Evolutionary conservation across 2,888 invertebrate genomes (phyloP).

Genomic region (Diplolepis rosae): DNA sequence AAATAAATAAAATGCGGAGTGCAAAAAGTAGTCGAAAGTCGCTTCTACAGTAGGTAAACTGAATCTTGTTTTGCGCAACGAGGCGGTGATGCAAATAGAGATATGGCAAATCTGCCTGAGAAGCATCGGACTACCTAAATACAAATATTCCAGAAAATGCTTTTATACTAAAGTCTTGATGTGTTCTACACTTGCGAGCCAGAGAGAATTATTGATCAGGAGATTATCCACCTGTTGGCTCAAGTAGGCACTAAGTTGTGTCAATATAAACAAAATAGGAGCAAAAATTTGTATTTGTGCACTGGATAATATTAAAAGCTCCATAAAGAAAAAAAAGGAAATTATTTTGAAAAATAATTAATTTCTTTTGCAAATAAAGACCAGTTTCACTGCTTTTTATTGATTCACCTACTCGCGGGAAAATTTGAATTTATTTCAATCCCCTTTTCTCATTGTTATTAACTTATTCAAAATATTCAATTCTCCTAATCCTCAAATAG

Average conservation of each 20-base stretch:
- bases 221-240: constrained; percentile 36
- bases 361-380: too few species aligned
- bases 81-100: constrained; percentile 35
- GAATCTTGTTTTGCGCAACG: constrained; percentile 39
- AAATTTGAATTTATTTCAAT: not conserved
- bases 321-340: not conserved
- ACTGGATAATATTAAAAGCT: not conserved
- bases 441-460: not conserved
- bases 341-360: too few species aligned
- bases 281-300: not conserved
- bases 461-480: too few species aligned
- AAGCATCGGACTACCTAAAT: constrained; percentile 42
- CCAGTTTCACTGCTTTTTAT: not conserved
- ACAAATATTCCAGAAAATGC: not conserved
- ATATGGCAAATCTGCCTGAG: constrained; percentile 43
- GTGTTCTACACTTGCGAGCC: constrained; percentile 32
- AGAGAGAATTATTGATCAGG: not conserved
- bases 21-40: constrained; percentile 40
- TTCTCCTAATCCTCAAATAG: too few species aligned
- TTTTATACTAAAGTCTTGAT: constrained; percentile 34
- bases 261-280: not conserved
- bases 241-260: not conserved
- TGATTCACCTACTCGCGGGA: too few species aligned
- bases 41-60: constrained; percentile 40
- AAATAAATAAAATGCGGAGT: not conserved